phyloP scores from a whole-genome alignment of 2,797 vertebrate genomes.

The Alcedo quadribrachys region DNA sequence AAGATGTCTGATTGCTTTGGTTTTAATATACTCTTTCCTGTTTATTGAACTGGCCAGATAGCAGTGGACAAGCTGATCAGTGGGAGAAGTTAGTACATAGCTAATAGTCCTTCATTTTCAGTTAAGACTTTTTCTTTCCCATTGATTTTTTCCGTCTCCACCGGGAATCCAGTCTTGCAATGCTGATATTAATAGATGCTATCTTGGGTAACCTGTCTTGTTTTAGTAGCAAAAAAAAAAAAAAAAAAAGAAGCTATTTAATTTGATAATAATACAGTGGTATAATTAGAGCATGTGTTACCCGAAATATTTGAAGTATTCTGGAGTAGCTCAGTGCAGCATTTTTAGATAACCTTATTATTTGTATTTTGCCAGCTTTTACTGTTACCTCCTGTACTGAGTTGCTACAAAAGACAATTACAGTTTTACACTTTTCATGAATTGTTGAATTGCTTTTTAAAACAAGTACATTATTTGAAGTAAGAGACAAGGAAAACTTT shows the following conservation, averaged over 20 bases:
- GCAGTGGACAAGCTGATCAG: neutral
- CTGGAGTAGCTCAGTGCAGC: conserved; percentile 44
- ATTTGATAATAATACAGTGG: conserved; percentile 2
- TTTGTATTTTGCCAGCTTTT: conserved; percentile 29
- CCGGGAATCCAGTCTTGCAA: conserved; percentile 11
- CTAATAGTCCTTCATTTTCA: neutral
- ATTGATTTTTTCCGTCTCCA: neutral
- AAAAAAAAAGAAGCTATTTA: conserved; percentile 13
- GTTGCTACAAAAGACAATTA: neutral
- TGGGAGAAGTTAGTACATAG: neutral
- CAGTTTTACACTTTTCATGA: neutral
- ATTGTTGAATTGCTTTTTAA: neutral
- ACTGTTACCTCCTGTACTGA: neutral
- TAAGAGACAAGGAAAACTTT: neutral
- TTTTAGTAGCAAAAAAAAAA: neutral
- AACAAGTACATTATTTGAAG: neutral
- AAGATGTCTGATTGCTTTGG: neutral
- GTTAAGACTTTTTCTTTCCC: neutral
- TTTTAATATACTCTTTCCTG: neutral
- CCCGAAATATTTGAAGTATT: conserved; percentile 36
- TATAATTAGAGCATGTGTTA: conserved; percentile 56
- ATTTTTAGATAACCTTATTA: conserved; percentile 61
- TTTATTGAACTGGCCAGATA: neutral
- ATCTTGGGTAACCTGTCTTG: conserved; percentile 29
- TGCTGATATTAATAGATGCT: conserved; percentile 22